Evolutionary conservation across 1,140 invertebrate species (phyloP).

Genomic region (Mylabris phalerata): DNA sequence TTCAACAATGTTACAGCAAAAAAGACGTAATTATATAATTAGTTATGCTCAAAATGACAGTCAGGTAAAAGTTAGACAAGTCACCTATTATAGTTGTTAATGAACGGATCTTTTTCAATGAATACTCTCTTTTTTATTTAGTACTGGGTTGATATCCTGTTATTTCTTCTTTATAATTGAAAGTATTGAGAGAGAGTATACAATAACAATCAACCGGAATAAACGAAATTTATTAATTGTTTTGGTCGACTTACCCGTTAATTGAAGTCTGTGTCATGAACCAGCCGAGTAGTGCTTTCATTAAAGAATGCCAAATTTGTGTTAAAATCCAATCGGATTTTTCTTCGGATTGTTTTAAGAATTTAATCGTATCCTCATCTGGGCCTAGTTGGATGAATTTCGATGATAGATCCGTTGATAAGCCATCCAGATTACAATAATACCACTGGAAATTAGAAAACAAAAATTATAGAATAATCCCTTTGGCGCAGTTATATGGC

Average conservation of each 20-base stretch:
- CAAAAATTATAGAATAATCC: not conserved
- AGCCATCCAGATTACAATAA: slow-evolving; percentile 45
- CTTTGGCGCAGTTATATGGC: slow-evolving; percentile 16
- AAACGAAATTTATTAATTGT: slow-evolving; percentile 1
- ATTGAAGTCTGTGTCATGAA: slow-evolving; percentile 79
- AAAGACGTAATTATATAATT: slow-evolving; percentile 41
- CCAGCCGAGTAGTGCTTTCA: slow-evolving; percentile 58
- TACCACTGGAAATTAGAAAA: slow-evolving; percentile 59
- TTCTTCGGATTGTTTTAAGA: slow-evolving; percentile 61
- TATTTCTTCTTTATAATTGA: not conserved
- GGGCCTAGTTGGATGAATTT: slow-evolving; percentile 58
- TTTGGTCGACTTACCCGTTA: slow-evolving; percentile 61
- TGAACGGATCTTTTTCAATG: slow-evolving; percentile 27
- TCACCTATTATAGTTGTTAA: slow-evolving; percentile 30
- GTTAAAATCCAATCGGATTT: slow-evolving; percentile 69
- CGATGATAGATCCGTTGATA: slow-evolving; percentile 43
- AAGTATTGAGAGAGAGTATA: no score
- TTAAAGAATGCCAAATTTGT: slow-evolving; percentile 68
- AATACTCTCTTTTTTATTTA: slow-evolving; percentile 6
- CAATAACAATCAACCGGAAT: not conserved
- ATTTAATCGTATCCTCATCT: slow-evolving; percentile 64
- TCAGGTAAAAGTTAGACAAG: slow-evolving; percentile 34
- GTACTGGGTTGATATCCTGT: not conserved
- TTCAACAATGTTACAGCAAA: slow-evolving; percentile 9
- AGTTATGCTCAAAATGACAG: slow-evolving; percentile 39